Evolutionary conservation across 2,888 invertebrate species (phyloP), one percentile per base, ranked within the genome.

Genomic region (Chrysolina americana): DNA sequence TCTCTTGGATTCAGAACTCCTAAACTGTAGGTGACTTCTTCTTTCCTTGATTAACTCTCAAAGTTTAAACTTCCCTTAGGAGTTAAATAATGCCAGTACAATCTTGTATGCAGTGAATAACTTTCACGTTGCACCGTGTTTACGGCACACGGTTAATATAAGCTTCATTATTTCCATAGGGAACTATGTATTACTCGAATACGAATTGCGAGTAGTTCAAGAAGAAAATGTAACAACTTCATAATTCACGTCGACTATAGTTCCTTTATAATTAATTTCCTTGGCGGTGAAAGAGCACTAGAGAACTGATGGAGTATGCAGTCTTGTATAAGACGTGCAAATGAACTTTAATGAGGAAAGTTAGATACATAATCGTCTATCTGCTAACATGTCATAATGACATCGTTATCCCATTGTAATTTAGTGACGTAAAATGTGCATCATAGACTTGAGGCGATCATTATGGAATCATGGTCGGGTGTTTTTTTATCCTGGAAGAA

Each of bases 91-190:
- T 9, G n/a, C 28, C 36, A 15, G 59, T 36, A 59, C 36, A 59
- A 36, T 36, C n/a, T 15, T 59, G 59, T 23, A 36, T 59, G 65
- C 65, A 65, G 41, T 36, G 19, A 65, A 44, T 41, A 36, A 65
- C 15, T 65, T 65, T 44, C 23, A 41, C 36, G 2, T 44, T 41
- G 50, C 41, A 50, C 15, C 28, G 41, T 70, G 28, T 53, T 64
- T 41, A 53, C n/a, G 50, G 53, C 64, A 70, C 41, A 53, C 13
- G 19, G 48, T 44, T 68, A 74, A 63, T 59, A 59, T 47, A 47
- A 41, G 63, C 53, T 47, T 68, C 41, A 65, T 71, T 71, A 75
- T 75, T 71, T 75, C 71, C 69, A 65, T 28, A 41, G 74, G 74
- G 71, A 75, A 69, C 71, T 62, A 36, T 68, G 68, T 66, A 36